A percentile compares a stretch with the other conserved stretches of the same genome.
These are phyloP conservation scores for Gymnopithys bicolor DNA, from an alignment of 2,797 vertebrate species.

Conservation along the genomic window DNA sequence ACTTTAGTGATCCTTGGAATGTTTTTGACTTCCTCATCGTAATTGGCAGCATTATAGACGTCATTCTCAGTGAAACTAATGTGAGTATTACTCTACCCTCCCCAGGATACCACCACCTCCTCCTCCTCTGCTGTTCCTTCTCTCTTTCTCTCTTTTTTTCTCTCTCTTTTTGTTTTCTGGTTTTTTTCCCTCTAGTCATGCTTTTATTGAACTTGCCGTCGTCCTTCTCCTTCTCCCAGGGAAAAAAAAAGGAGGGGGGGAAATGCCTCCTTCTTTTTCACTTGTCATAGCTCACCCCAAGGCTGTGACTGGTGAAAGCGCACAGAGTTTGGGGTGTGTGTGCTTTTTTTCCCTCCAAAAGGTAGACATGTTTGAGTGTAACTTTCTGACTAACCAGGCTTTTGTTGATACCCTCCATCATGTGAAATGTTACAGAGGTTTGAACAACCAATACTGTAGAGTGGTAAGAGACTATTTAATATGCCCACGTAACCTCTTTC, in stretches of 20 bases:
- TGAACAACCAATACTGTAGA: constrained; percentile 79
- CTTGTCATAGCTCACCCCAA: constrained; percentile 68
- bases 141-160: constrained; percentile 55
- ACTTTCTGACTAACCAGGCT: constrained; percentile 81
- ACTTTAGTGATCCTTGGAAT: constrained; percentile 99
- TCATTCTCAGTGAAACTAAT: constrained; percentile 99
- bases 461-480: constrained; percentile 81
- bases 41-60: constrained; percentile 99
- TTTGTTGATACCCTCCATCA: constrained; percentile 78
- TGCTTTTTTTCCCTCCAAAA: constrained; percentile 72
- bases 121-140: constrained; percentile 69
- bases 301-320: constrained; percentile 71
- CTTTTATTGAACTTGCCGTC: constrained; percentile 81
- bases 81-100: constrained; percentile 91
- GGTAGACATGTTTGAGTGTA: constrained; percentile 68
- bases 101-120: constrained; percentile 79
- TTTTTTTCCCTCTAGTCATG: constrained; percentile 80
- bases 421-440: constrained; percentile 77
- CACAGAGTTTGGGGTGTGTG: constrained; percentile 71
- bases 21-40: constrained; percentile 99
- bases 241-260: constrained; percentile 75
- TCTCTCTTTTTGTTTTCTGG: constrained; percentile 79
- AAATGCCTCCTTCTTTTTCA: constrained; percentile 78
- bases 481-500: constrained; percentile 84
- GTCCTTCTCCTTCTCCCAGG: constrained; percentile 77